Conservation (phyloP, 92 coral and sea anemone species). For the Epizoanthus stellaris region DNA sequence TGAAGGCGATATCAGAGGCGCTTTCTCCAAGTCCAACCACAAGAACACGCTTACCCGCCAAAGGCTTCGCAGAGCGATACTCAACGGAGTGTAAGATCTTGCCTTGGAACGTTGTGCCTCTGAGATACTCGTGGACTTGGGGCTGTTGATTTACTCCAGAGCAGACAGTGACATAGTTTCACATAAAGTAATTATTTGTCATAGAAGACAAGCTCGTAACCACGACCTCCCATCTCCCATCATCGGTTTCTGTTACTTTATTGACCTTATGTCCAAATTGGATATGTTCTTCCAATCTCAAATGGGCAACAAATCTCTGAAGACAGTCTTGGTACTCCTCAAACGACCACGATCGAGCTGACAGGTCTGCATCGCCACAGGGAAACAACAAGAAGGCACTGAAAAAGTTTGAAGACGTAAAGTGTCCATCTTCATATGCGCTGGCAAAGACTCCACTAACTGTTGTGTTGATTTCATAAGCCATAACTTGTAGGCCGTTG, state of each 20-base stretch:
- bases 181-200: too few relatives aligned
- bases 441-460: slow-evolving; percentile 12
- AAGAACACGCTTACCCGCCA: background rate
- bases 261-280: background rate
- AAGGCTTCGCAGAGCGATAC: background rate
- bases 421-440: slow-evolving; percentile 17
- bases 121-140: background rate
- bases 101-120: background rate
- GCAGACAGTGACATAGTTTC: too few relatives aligned
- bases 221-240: too few relatives aligned
- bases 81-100: background rate
- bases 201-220: background rate
- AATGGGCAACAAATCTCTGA: slow-evolving; percentile 17
- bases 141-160: background rate
- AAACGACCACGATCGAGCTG: slow-evolving; percentile 15
- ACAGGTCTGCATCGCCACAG: slow-evolving; percentile 7
- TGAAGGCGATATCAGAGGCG: slow-evolving; percentile 31
- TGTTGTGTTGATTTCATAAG: background rate
- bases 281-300: background rate
- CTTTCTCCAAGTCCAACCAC: slow-evolving; percentile 26
- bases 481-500: slow-evolving; percentile 22
- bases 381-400: slow-evolving; percentile 34
- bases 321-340: slow-evolving; percentile 32
- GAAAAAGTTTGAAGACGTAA: slow-evolving; percentile 35
- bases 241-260: too few relatives aligned